A percentile compares a stretch with the other conserved stretches of the same genome.
phyloP scores from a whole-genome alignment of 2,797 vertebrate species.

The Podarcis siculus region DNA sequence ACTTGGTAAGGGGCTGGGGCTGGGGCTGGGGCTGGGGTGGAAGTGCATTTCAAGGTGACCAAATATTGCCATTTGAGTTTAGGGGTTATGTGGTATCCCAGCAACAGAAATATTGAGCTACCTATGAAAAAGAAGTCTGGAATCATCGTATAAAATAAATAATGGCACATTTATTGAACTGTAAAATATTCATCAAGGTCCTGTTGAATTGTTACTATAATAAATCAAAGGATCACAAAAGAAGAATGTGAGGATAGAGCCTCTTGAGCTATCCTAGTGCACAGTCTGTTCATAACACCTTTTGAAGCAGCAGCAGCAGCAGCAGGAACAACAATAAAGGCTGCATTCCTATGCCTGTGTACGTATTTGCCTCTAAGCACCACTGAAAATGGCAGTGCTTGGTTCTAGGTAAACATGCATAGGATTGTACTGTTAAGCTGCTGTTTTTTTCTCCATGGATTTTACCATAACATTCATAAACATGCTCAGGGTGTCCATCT shows the following conservation, averaged over 20 bases:
- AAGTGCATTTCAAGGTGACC: not conserved
- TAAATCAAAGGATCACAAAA: not conserved
- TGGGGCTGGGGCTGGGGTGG: not conserved
- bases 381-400: not conserved
- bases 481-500: not conserved
- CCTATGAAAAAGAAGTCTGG: not conserved
- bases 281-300: not conserved
- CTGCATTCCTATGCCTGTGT: not conserved
- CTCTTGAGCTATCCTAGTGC: not conserved
- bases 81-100: not conserved
- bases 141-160: constrained; percentile 3
- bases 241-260: not conserved
- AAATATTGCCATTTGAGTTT: not conserved
- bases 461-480: not conserved
- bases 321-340: not conserved
- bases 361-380: not conserved
- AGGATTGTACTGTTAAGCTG: not conserved
- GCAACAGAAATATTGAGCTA: not conserved
- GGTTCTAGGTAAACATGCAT: not conserved
- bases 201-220: not conserved
- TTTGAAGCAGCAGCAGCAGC: not conserved
- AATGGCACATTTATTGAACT: not conserved
- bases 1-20: not conserved
- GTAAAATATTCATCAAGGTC: not conserved
- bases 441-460: not conserved